A percentile compares a stretch with the other conserved stretches of the same genome.
These are phyloP conservation scores for Drosophila murphyi DNA, from an alignment of 1,140 invertebrate species.

Conservation along the genomic window DNA sequence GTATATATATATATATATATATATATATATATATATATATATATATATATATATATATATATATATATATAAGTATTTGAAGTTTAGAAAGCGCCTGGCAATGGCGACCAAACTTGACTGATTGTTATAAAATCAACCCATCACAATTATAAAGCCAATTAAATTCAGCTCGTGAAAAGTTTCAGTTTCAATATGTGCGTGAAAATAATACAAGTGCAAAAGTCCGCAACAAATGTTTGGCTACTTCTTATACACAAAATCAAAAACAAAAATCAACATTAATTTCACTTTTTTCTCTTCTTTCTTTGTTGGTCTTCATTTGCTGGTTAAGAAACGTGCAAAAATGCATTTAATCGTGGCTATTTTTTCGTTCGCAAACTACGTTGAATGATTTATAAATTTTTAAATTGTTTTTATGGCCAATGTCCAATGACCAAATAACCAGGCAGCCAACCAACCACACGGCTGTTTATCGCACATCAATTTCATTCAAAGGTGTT, in stretches of 20 bases:
- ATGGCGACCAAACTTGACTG: constrained; percentile 27
- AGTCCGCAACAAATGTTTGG: constrained; percentile 14
- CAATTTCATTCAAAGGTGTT: neutral
- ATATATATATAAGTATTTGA: constrained; percentile 12
- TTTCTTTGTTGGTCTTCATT: constrained; percentile 1
- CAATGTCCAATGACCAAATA: constrained; percentile 19
- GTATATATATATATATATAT: no score
- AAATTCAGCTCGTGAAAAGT: constrained; percentile 75
- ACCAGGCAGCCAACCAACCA: neutral
- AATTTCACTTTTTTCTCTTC: constrained; percentile 43
- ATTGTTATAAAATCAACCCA: constrained; percentile 72
- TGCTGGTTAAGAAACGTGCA: constrained; percentile 60
- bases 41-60: no score
- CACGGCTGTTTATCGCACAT: neutral
- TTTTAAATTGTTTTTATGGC: constrained; percentile 58
- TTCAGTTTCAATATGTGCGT: constrained; percentile 81
- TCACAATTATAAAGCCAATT: constrained; percentile 74
- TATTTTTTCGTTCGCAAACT: constrained; percentile 51
- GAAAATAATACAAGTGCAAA: constrained; percentile 74
- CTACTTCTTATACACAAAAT: constrained; percentile 35
- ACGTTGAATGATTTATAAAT: constrained; percentile 69
- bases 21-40: neutral
- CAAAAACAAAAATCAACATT: constrained; percentile 26
- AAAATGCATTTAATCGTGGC: constrained; percentile 78
- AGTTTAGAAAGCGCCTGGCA: constrained; percentile 62